These are phyloP conservation scores for Enchytraeus crypticus DNA, from an alignment of 2,888 invertebrate species.

Conservation along the genomic window DNA sequence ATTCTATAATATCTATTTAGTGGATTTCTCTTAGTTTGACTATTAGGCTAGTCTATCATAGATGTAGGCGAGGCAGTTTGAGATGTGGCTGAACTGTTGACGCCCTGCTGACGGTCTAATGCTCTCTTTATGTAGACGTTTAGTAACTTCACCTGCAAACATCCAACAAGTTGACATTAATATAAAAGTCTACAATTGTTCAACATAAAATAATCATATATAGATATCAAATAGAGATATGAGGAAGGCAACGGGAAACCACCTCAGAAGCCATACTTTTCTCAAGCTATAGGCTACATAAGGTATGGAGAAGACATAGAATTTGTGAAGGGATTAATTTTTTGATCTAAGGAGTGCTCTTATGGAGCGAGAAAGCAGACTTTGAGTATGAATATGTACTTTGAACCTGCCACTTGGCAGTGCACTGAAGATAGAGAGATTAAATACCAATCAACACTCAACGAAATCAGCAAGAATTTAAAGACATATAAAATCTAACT, in stretches of 20 bases:
- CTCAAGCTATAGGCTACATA: not conserved
- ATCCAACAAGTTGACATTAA: not conserved
- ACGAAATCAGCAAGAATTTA: not conserved
- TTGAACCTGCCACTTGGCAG: too few species aligned
- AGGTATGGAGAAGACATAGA: not conserved
- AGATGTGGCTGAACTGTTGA: slow-evolving; percentile 11
- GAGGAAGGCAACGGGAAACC: too few species aligned
- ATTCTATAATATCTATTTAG: too few species aligned
- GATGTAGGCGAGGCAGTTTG: slow-evolving; percentile 19
- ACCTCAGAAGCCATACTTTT: too few species aligned
- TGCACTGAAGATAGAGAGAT: not conserved
- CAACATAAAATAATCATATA: not conserved
- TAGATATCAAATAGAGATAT: not conserved
- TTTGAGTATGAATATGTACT: too few species aligned
- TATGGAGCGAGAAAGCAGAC: too few species aligned
- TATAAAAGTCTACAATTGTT: not conserved
- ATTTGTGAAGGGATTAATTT: too few species aligned
- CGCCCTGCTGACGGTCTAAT: slow-evolving; percentile 34
- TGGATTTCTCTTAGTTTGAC: too few species aligned
- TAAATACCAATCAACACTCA: not conserved
- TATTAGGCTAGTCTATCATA: slow-evolving; percentile 6
- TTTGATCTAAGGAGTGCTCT: too few species aligned
- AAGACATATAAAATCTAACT: not conserved
- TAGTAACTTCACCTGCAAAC: slow-evolving; percentile 58
- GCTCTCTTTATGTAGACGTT: slow-evolving; percentile 67